phyloP scores from a whole-genome alignment of 2,113 vertebrate genomes.

The Daphoenositta chrysoptera region DNA sequence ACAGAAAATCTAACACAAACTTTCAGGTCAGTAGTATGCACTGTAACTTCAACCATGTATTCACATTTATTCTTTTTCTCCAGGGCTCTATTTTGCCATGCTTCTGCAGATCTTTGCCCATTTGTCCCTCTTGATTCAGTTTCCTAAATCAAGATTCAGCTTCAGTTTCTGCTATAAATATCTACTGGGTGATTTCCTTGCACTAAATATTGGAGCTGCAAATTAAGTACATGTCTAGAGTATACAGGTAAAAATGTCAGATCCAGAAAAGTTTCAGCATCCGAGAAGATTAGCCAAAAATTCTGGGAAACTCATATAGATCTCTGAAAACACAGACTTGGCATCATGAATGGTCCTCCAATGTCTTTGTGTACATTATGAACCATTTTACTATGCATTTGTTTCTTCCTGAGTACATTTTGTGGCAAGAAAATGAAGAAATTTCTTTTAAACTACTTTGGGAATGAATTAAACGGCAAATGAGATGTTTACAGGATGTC shows the following conservation, averaged over 20 bases:
- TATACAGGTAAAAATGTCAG: not conserved
- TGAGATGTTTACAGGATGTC: not conserved
- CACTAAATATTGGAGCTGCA: not conserved
- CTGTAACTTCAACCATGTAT: not conserved
- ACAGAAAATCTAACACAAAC: not conserved
- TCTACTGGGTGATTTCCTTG: not conserved
- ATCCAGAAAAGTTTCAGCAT: not conserved
- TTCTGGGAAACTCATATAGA: not conserved
- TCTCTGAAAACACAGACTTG: not conserved
- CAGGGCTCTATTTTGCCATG: not conserved
- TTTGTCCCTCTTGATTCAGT: not conserved
- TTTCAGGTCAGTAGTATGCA: not conserved
- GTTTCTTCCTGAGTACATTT: not conserved
- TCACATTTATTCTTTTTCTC: not conserved
- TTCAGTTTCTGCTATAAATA: not conserved
- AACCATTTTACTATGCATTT: not conserved
- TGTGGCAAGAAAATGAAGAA: not conserved
- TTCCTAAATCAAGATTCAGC: not conserved
- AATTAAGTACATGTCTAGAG: not conserved
- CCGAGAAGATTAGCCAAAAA: not conserved
- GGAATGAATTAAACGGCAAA: not conserved
- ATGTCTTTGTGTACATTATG: not conserved
- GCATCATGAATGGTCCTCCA: not conserved
- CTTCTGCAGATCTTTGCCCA: not conserved
- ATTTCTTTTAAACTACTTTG: not conserved